Conservation (phyloP, 2,113 vertebrate species). For the Sitta europaea region DNA sequence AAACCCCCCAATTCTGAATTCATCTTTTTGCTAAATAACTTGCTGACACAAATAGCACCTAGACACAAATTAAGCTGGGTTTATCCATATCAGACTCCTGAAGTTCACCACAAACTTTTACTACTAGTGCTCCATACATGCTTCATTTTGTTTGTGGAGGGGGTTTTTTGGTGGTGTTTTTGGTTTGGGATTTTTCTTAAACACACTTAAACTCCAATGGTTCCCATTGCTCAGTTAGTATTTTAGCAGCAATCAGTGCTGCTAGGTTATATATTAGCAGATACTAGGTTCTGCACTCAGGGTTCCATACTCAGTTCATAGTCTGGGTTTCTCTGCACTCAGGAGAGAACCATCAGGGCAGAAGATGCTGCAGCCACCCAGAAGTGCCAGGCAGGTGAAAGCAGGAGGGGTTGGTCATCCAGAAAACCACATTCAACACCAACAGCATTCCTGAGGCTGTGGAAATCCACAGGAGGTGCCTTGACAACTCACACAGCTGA, state of each 20-base stretch:
- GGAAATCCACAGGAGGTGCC: not conserved
- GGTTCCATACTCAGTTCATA: not conserved
- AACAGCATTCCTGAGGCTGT: not conserved
- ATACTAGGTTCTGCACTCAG: too few relatives aligned
- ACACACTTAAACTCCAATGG: not conserved
- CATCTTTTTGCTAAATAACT: not conserved
- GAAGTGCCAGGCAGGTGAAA: not conserved
- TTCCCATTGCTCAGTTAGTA: not conserved
- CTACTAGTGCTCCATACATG: fast-evolving
- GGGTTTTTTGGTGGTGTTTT: fast-evolving
- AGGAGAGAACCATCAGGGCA: not conserved
- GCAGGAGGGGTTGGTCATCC: not conserved
- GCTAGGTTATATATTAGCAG: too few relatives aligned
- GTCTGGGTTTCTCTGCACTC: not conserved
- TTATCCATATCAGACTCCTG: not conserved
- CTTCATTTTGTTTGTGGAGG: not conserved
- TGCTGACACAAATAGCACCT: not conserved
- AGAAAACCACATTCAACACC: not conserved
- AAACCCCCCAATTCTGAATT: not conserved
- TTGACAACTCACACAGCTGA: not conserved
- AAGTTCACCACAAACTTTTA: not conserved
- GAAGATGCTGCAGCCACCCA: not conserved
- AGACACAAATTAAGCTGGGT: not conserved
- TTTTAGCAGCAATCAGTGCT: not conserved
- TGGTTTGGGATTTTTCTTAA: not conserved